Evolutionary conservation across 35 echinoderm and acorn worm genomes (phyloP).

Genomic region (Stichopus chloronotus): DNA sequence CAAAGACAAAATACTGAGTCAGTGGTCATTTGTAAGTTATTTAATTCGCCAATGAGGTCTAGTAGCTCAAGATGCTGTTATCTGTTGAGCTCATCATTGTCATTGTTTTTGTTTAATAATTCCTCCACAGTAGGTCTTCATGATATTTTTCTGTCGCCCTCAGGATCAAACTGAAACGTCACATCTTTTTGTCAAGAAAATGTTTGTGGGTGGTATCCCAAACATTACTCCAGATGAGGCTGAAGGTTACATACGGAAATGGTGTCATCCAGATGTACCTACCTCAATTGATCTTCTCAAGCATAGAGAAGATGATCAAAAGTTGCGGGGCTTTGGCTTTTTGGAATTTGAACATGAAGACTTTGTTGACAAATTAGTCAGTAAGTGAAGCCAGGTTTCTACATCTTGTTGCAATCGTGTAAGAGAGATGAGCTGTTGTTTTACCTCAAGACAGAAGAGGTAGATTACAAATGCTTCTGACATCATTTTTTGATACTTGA

Average conservation of each 20-base stretch:
- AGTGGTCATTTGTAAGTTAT: too few species aligned
- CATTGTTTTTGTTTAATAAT: too few species aligned
- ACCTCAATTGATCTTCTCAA: background rate
- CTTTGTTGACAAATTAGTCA: conserved; percentile 29
- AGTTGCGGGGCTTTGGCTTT: conserved; percentile 27
- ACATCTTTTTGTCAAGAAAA: background rate
- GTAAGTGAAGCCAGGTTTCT: background rate
- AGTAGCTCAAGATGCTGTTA: too few species aligned
- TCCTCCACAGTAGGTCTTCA: background rate
- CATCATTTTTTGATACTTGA: too few species aligned
- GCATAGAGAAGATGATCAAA: background rate
- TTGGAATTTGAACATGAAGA: conserved; percentile 39
- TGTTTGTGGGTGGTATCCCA: conserved; percentile 28
- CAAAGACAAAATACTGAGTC: too few species aligned
- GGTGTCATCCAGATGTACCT: background rate
- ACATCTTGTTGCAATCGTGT: too few species aligned
- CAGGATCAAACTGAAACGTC: background rate
- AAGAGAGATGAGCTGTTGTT: too few species aligned
- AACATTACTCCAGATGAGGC: background rate
- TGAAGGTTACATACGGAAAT: background rate
- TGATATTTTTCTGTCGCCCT: background rate
- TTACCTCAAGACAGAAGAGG: too few species aligned
- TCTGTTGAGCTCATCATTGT: too few species aligned
- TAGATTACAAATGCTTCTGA: too few species aligned
- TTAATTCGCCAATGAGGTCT: too few species aligned